phyloP scores from a whole-genome alignment of 1,140 invertebrate species.

The Drosophila auraria region DNA sequence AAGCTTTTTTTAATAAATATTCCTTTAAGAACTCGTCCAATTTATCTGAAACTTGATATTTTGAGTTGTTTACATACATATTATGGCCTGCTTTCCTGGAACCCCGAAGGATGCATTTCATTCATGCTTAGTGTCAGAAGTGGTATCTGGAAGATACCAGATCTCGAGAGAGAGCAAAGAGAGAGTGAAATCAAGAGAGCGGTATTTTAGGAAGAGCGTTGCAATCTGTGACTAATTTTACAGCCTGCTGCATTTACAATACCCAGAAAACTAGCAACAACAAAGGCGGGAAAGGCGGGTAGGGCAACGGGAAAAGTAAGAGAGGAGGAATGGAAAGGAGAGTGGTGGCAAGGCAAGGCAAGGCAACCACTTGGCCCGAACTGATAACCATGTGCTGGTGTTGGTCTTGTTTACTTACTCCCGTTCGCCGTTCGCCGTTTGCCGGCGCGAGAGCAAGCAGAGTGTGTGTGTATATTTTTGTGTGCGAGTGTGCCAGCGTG shows the following conservation, averaged over 20 bases:
- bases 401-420: constrained; percentile 79
- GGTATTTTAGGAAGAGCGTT: constrained; percentile 13
- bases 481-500: constrained; percentile 52
- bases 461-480: constrained; percentile 32
- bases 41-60: not conserved
- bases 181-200: constrained; percentile 3
- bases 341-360: not conserved
- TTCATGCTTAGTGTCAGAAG: constrained; percentile 18
- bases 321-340: not conserved
- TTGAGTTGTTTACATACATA: not conserved
- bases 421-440: constrained; percentile 64
- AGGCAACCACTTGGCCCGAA: constrained; percentile 38
- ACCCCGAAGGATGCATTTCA: constrained; percentile 22
- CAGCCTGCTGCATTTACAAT: constrained; percentile 32
- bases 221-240: constrained; percentile 51
- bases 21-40: not conserved
- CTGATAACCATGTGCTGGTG: constrained; percentile 75
- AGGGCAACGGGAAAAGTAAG: not conserved
- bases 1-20: not conserved
- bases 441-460: constrained; percentile 11
- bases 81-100: constrained; percentile 7
- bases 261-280: constrained; percentile 44
- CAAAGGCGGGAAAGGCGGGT: not conserved
- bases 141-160: constrained; percentile 48
- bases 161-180: constrained; percentile 4